phyloP scores from a whole-genome alignment of 2,113 vertebrate genomes.

The Microtus montanus region DNA sequence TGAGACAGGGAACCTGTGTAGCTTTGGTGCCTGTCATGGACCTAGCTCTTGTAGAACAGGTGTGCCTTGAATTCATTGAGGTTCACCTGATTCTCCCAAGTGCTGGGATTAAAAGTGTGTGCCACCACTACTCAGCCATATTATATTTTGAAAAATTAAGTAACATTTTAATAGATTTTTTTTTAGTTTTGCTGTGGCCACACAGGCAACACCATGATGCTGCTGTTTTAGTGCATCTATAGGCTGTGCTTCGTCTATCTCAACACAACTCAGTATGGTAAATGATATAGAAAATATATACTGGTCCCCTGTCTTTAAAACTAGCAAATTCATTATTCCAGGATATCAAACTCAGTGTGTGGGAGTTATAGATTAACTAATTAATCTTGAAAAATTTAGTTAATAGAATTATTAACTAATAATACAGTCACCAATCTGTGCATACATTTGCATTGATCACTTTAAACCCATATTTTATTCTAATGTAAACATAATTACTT shows the following conservation, averaged over 20 bases:
- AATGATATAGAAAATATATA: constrained; percentile 27
- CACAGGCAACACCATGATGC: not conserved
- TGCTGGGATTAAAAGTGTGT: no score
- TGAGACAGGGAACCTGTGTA: no score
- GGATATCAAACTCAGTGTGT: not conserved
- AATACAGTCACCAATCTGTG: not conserved
- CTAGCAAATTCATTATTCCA: not conserved
- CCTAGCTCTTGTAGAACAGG: no score
- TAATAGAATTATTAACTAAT: not conserved
- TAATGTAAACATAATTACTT: constrained; percentile 17
- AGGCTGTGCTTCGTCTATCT: not conserved
- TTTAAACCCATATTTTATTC: constrained; percentile 47
- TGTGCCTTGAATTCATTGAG: no score
- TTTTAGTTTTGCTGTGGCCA: not conserved
- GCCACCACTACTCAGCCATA: no score
- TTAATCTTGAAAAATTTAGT: not conserved
- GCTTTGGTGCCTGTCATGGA: no score
- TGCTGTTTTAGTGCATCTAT: not conserved
- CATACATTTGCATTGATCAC: not conserved
- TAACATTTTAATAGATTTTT: not conserved
- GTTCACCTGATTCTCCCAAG: no score
- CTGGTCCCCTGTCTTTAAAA: not conserved
- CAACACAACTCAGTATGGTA: not conserved
- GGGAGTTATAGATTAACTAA: not conserved
- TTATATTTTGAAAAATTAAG: not conserved